Evolutionary conservation across 53 echinoderm and acorn worm species (phyloP).

Genomic region (Luidia sarsii): DNA sequence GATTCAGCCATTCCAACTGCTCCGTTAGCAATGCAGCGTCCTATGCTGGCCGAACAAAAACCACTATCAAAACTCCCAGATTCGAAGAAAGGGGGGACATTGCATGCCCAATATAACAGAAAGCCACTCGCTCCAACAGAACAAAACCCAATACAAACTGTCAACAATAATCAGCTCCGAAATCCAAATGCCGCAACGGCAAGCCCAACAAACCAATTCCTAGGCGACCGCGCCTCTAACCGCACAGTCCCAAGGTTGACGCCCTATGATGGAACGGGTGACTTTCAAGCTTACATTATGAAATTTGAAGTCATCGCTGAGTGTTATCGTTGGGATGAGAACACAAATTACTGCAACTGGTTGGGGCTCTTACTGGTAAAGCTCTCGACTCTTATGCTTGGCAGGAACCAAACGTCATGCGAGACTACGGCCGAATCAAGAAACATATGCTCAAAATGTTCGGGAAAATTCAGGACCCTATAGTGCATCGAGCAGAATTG

Average conservation of each 20-base stretch:
- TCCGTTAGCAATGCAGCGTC: too few species aligned
- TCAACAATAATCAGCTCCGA: too few species aligned
- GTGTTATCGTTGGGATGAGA: constrained; percentile 1
- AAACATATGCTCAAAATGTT: constrained; percentile 24
- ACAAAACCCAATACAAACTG: too few species aligned
- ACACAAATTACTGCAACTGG: constrained; percentile 9
- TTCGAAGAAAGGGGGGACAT: too few species aligned
- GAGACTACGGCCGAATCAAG: neutral
- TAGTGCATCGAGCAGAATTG: constrained; percentile 7
- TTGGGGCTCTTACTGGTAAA: constrained; percentile 16
- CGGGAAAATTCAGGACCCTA: constrained; percentile 21
- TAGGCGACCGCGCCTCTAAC: neutral
- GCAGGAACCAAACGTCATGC: constrained; percentile 14
- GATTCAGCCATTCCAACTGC: too few species aligned
- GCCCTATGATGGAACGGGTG: neutral
- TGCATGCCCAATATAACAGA: too few species aligned
- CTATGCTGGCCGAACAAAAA: too few species aligned
- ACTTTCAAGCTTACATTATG: neutral
- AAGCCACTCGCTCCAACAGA: too few species aligned
- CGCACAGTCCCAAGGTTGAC: neutral
- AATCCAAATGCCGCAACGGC: neutral
- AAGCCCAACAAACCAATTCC: neutral
- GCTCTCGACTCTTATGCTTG: constrained; percentile 15
- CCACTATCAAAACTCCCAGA: too few species aligned
- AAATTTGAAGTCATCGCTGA: constrained; percentile 21